Evolutionary conservation across 30 jellyfish, hydroid and myxozoan species (phyloP), one percentile per base, ranked within the genome.

Genomic region (Hydractinia symbiolongicarpus): DNA sequence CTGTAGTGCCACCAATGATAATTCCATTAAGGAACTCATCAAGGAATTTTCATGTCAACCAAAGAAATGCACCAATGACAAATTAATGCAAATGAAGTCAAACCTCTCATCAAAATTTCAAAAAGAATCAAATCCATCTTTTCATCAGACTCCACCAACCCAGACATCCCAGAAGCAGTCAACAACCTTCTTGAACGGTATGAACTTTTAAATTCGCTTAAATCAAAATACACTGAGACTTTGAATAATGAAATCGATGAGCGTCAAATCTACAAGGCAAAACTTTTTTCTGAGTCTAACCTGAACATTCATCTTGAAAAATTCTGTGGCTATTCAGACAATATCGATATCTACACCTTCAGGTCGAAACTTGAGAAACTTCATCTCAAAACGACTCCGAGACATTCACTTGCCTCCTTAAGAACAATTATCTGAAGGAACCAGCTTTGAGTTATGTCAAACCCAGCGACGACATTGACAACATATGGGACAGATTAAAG

Each of bases 251-350:
- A 72, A 13, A 54, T 16, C n/a, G 10, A 54, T 4, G 81, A 72
- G 40, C 62, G n/a, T 14, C 44, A 2, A 30, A 2, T 30, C 44
- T 67, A n/a, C 9, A 67, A 67, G 44, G 53, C 2, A 67, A 67
- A 4, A 40, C 73, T n/a, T 72, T 13, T 72, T 17, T 16, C 62
- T 72, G 81, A 72, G 51, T 72, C 81, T n/a, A 72, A 72, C n/a
- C 73, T 72, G 17, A 72, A 72, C 81, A 72, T 72, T 50, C 40
- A 54, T n/a, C 81, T 72, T 19, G 17, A 30, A 72, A 72, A 72
- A 54, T 72, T 72, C 54, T 19, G 4, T 19, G 81, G 81, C n/a
- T 72, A 72, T 72, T 50, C 62, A 30, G 81, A 72, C 51, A 21
- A n/a, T 9, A 30, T 72, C 8, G 81, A 72, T 66, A 20, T 72